Evolutionary conservation across 23 tunicate genomes (phyloP), one percentile per base, ranked within the genome.

Genomic region (Trididemnum nubilum): DNA sequence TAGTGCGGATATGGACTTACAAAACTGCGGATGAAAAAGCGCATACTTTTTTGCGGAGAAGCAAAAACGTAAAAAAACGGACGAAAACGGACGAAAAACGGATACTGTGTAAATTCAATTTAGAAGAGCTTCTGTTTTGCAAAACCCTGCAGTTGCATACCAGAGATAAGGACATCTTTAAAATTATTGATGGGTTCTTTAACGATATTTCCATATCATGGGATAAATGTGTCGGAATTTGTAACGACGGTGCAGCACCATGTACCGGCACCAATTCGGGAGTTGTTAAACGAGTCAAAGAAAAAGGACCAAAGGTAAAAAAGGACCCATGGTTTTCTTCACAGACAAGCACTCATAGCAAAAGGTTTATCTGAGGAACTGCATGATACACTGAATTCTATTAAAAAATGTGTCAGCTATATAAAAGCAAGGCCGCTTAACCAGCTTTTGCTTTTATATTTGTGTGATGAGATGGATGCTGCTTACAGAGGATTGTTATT

Each of bases 321-420:
- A 39, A 67, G 86, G 80, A 72, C 79, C 35, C 86, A 83, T 83
- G 72, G 86, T 83, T 83, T 83, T 83, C 51, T 83, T 37, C 86
- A 83, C 71, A 83, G 86, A 72, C 77, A 77, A 54, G 84, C 84
- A 63, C 84, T 80, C 54, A 31, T n/a, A 32, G 86, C 86, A 50
- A 83, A 83, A 83, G 57, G 57, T 54, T 72, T 83, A 72, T 83
- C 80, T 51, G 71, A 72, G 71, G 86, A 83, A 83, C 86, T 83
- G 80, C 79, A 57, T 58, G 79, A 72, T 72, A 57, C 80, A 73
- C 49, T 72, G 72, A 80, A 80, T 34, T 80, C 73, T 80, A 73
- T 80, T 64, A 72, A 52, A 83, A 83, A 83, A 51, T 83, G 86
- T 83, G 79, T 83, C n/a, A 83, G 72, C 74, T 83, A 52, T 52